A percentile compares a stretch with the other conserved stretches of the same genome.
Conservation (phyloP, 2,888 invertebrate genomes). For the Theodoxus fluviatilis region DNA sequence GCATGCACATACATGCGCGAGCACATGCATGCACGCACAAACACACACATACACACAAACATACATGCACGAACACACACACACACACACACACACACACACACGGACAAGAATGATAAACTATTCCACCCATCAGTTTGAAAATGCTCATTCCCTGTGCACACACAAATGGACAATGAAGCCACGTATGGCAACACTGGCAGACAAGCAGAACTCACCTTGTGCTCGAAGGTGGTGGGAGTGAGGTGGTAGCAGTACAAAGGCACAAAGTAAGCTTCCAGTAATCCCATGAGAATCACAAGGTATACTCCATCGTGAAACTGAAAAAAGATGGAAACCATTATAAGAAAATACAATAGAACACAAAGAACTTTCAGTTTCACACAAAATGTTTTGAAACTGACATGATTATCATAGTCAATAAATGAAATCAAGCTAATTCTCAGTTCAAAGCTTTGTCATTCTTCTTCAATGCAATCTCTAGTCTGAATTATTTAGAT, state of each 20-base stretch:
- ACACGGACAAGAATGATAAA: background rate
- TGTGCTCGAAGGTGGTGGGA: constrained; percentile 72
- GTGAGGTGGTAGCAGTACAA: constrained; percentile 91
- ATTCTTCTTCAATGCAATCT: no score
- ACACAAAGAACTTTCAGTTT: no score
- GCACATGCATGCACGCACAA: no score
- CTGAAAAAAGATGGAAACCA: no score
- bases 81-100: background rate
- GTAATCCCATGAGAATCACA: constrained; percentile 90
- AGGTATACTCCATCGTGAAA: constrained; percentile 98
- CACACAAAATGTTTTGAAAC: no score
- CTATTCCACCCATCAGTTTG: background rate
- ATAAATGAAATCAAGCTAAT: no score
- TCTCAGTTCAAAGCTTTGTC: no score
- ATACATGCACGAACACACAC: background rate
- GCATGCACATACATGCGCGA: no score
- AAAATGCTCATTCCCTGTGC: background rate
- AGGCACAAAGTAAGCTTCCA: constrained; percentile 98
- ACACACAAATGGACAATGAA: background rate
- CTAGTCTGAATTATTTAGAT: no score
- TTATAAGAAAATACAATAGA: constrained; percentile 24
- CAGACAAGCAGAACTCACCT: constrained; percentile 45
- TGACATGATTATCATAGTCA: no score
- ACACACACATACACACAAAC: constrained; percentile 8
- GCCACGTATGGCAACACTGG: background rate